Percentiles rank a stretch among this genome's conserved stretches.
Conservation (phyloP, 2,113 vertebrate genomes). For the Planiliza haematocheilus region DNA sequence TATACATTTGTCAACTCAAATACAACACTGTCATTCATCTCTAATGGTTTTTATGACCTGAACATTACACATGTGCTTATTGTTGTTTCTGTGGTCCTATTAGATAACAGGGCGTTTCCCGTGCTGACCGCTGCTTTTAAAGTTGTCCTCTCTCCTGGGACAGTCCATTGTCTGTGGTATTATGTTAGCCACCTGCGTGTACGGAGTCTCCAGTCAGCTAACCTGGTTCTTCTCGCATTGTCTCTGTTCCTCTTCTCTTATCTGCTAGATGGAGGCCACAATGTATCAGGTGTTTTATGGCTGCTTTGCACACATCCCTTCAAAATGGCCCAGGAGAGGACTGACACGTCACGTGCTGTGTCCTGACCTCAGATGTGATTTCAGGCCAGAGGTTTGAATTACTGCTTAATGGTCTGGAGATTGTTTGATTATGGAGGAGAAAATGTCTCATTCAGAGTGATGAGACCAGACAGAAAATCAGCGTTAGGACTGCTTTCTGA, state of each 20-base stretch:
- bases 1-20: too few relatives aligned
- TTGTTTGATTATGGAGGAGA: constrained; percentile 8
- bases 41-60: neutral
- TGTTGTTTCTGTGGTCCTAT: neutral
- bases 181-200: constrained; percentile 6
- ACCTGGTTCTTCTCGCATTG: constrained; percentile 45
- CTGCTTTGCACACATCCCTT: constrained; percentile 6
- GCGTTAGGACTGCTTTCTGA: neutral
- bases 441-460: neutral
- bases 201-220: constrained; percentile 31
- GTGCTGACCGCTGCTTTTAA: neutral
- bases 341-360: accelerated
- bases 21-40: neutral
- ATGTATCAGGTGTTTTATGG: constrained; percentile 33
- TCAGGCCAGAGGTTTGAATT: constrained; percentile 29
- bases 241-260: constrained; percentile 28
- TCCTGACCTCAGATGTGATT: constrained; percentile 39
- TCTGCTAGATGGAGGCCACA: constrained; percentile 35
- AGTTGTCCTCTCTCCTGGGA: neutral
- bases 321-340: neutral
- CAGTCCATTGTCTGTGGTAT: constrained; percentile 18
- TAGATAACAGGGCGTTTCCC: constrained; percentile 40
- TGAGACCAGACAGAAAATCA: neutral
- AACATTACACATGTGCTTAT: neutral
- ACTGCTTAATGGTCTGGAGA: constrained; percentile 15